Evolutionary conservation across 2,113 vertebrate genomes (phyloP).

Genomic region (Aegithalos caudatus): DNA sequence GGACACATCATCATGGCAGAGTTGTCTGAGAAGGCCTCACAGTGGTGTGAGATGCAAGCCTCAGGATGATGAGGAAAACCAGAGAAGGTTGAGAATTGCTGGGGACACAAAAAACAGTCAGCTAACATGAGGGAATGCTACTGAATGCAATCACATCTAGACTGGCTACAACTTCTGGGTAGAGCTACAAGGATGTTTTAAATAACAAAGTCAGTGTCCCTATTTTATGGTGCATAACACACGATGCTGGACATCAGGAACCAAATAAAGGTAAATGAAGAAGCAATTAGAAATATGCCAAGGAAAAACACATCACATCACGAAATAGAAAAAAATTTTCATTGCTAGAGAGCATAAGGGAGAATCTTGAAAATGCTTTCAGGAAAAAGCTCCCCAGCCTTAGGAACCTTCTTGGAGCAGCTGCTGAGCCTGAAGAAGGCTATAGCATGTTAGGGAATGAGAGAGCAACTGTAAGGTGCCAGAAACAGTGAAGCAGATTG

Average conservation of each 20-base stretch:
- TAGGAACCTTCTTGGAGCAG: conserved; percentile 2
- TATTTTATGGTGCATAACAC: background rate
- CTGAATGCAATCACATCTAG: background rate
- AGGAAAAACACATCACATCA: background rate
- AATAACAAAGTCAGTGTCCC: background rate
- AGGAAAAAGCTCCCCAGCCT: background rate
- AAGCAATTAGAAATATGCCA: background rate
- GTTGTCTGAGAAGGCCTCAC: background rate
- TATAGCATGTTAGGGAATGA: conserved; percentile 8
- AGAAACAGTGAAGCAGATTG: conserved; percentile 40
- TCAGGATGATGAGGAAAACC: background rate
- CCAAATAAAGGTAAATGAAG: background rate
- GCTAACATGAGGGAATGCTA: background rate
- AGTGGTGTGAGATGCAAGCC: background rate
- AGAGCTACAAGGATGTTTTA: background rate
- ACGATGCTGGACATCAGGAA: background rate
- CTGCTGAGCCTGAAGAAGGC: conserved; percentile 40
- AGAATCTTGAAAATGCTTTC: background rate
- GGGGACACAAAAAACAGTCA: background rate
- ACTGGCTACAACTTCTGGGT: background rate
- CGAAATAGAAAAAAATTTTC: background rate
- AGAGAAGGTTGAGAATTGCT: background rate
- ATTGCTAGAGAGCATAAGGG: conserved; percentile 6
- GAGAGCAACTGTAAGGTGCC: conserved; percentile 1
- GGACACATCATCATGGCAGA: background rate